Conservation (phyloP, 2,888 invertebrate species). For the Oasisia sp. region DNA sequence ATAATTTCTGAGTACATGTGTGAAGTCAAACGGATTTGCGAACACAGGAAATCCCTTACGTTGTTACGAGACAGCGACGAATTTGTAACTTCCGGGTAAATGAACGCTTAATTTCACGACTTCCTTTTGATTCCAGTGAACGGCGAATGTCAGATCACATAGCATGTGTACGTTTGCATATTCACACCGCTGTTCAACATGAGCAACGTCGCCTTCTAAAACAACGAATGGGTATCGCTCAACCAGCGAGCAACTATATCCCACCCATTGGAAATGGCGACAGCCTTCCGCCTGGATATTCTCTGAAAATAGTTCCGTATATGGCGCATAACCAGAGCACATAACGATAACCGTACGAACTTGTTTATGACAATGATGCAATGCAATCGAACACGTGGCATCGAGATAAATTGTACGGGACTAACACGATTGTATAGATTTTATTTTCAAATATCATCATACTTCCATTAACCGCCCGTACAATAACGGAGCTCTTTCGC, state of each 20-base stretch:
- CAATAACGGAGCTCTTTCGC: background rate
- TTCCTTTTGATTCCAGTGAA: background rate
- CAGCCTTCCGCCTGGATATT: background rate
- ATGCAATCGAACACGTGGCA: background rate
- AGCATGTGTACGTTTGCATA: background rate
- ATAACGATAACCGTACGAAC: background rate
- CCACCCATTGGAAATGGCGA: slow-evolving; percentile 5
- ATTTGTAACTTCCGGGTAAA: background rate
- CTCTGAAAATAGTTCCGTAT: background rate
- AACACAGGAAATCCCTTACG: background rate
- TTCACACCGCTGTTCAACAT: background rate
- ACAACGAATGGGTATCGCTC: slow-evolving; percentile 3
- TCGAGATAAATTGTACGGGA: background rate
- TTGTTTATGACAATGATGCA: background rate
- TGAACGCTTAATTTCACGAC: background rate
- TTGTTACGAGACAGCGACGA: background rate
- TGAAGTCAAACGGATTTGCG: background rate
- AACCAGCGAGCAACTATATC: background rate
- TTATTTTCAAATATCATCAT: background rate
- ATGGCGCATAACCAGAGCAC: background rate
- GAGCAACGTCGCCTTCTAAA: background rate
- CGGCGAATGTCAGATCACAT: background rate
- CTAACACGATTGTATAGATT: background rate
- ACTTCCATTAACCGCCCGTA: background rate
- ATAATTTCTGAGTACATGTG: background rate